Base-by-base conservation (phyloP, 2,888 invertebrate genomes). In the Dicyrtoma fusca region DNA sequence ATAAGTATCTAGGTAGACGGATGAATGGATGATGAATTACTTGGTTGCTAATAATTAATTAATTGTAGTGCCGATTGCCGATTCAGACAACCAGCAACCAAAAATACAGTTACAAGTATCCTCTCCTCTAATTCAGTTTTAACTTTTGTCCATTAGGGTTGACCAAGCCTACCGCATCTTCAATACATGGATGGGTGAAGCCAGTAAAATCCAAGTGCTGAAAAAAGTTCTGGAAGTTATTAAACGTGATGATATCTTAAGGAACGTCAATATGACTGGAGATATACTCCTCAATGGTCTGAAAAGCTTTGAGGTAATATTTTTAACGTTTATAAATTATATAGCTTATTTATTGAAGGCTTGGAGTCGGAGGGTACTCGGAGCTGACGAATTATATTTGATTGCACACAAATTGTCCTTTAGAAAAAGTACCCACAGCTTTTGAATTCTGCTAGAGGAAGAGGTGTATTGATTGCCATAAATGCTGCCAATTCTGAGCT, bases 121-220 rank as follows among this genome's bases (percentile, higher is more conserved):
- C n/a, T n/a, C n/a, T n/a, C n/a, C n/a, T n/a, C n/a, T n/a, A n/a
- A n/a, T 8, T 34, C 8, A 34, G 8, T 8, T 34, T 34, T 34
- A 21, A 4, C 21, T 19, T 25, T 5, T 57, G 6, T 57, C 14
- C n/a, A n/a, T 17, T 84, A 92, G 91, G 78, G 90, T 93, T 2
- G 86, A 88, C 19, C 89, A 91, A 74, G 85, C 92, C 0, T 96
- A 91, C 83, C 88, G 98, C 73, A 91, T 99, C 77, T 98, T 97
- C 85, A 99, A 99, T 85, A 99, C 99, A 0, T 99, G 99, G 99
- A 93, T 98, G 91, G 99, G 99, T 10, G 99, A 99, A 84, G 97
- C 98, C 1, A 89, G 94, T 73, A 98, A 98, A 85, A 82, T 98
- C 59, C 84, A 97, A 53, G 84, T 98, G 21, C 84, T 99, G 70